Conservation (phyloP, 2,113 vertebrate species). For the Mesoclemmys tuberculata region DNA sequence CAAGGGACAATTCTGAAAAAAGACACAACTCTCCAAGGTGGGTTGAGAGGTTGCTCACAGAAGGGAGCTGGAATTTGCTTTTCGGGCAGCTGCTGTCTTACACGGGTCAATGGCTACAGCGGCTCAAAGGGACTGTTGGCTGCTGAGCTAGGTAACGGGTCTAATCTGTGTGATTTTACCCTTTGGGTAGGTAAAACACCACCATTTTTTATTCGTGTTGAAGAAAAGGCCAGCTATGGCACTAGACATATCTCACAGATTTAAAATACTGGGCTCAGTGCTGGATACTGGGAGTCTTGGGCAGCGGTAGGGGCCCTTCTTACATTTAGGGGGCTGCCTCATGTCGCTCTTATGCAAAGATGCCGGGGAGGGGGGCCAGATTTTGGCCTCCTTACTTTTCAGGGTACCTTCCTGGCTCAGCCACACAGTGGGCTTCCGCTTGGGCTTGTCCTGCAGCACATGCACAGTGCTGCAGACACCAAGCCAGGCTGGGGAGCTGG, state of each 20-base stretch:
- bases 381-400: too few species aligned
- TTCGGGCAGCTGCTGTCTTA: background rate
- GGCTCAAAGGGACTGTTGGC: background rate
- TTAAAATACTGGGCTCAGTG: too few species aligned
- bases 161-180: background rate
- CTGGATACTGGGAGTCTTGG: too few species aligned
- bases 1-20: background rate
- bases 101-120: rapidly evolving
- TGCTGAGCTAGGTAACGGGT: background rate
- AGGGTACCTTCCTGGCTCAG: too few species aligned
- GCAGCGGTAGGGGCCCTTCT: too few species aligned
- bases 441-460: too few species aligned
- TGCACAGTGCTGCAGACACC: too few species aligned
- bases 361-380: too few species aligned
- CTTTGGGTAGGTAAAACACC: background rate
- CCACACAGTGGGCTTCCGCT: too few species aligned
- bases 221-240: background rate
- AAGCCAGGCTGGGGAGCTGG: too few species aligned
- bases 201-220: constrained; percentile 22
- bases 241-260: background rate
- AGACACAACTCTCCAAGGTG: background rate
- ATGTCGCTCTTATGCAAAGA: too few species aligned
- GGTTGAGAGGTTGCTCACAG: background rate
- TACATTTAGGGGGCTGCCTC: too few species aligned
- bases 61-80: background rate